A percentile compares a stretch with the other conserved stretches of the same genome.
Conservation (phyloP, 1,140 invertebrate species). For the Triops longicaudatus region DNA sequence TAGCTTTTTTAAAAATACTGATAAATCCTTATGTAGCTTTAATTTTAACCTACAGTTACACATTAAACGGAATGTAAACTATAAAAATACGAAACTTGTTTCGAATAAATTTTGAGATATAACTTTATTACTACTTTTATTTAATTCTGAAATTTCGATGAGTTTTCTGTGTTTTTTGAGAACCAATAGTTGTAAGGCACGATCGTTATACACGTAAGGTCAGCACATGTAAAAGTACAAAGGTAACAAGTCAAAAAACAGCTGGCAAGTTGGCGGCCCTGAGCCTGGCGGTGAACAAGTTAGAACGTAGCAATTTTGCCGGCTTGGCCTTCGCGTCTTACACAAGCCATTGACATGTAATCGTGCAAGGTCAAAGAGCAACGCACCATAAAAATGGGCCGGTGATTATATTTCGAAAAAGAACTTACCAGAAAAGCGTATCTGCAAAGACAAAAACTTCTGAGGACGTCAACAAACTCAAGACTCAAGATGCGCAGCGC, state of each 20-base stretch:
- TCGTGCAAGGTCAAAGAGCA: background rate
- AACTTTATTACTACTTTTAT: too few species aligned
- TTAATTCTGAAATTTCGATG: too few species aligned
- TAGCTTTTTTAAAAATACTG: too few species aligned
- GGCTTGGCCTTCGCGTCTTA: background rate
- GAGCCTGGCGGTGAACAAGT: background rate
- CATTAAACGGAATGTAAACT: too few species aligned
- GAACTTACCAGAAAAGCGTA: background rate
- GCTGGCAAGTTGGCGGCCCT: constrained; percentile 13
- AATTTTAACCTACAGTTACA: too few species aligned
- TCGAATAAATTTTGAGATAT: too few species aligned
- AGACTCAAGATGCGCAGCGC: background rate
- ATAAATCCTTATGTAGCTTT: too few species aligned
- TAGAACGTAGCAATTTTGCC: background rate
- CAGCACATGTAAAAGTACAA: background rate
- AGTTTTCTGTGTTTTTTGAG: background rate
- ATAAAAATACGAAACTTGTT: too few species aligned
- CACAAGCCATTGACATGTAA: background rate
- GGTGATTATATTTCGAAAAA: background rate
- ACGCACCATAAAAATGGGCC: background rate
- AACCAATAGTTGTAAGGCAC: background rate
- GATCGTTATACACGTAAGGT: background rate
- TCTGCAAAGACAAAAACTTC: background rate
- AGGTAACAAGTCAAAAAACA: background rate
- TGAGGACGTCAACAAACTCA: constrained; percentile 11